These are phyloP conservation scores for Pyralis farinalis DNA, from an alignment of 2,888 invertebrate species.

Conservation along the genomic window DNA sequence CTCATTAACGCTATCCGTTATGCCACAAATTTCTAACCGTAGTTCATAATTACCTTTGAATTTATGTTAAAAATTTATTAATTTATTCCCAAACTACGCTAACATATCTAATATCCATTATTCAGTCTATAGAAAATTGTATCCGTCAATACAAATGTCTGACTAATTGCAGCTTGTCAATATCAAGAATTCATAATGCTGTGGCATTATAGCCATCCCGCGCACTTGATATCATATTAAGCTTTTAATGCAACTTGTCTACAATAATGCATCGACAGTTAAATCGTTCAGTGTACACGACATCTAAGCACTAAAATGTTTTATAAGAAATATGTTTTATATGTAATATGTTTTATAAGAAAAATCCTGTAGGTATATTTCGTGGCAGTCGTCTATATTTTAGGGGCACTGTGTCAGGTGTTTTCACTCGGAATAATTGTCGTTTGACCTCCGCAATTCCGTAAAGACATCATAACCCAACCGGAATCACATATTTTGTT, in stretches of 20 bases:
- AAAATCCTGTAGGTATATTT: neutral
- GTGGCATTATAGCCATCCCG: neutral
- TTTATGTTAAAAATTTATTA: no score
- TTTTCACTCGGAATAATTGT: conserved; percentile 8
- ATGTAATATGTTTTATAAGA: no score
- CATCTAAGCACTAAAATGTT: no score
- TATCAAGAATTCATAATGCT: neutral
- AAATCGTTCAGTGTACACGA: neutral
- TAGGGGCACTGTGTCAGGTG: conserved; percentile 2
- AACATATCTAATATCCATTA: no score
- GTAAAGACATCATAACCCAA: neutral
- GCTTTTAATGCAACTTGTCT: neutral
- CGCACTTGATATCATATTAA: neutral
- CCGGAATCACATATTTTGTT: no score
- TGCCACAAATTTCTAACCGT: no score
- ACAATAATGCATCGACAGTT: neutral
- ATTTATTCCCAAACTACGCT: no score
- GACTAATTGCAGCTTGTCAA: neutral
- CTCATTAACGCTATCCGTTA: no score
- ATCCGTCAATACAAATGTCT: neutral
- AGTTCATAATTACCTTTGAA: no score
- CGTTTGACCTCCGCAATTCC: conserved; percentile 6
- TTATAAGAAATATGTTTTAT: no score
- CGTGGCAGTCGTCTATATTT: conserved; percentile 4
- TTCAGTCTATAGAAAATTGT: no score